Base-by-base conservation (phyloP, 1,140 invertebrate genomes). In the Drosophila teissieri region DNA sequence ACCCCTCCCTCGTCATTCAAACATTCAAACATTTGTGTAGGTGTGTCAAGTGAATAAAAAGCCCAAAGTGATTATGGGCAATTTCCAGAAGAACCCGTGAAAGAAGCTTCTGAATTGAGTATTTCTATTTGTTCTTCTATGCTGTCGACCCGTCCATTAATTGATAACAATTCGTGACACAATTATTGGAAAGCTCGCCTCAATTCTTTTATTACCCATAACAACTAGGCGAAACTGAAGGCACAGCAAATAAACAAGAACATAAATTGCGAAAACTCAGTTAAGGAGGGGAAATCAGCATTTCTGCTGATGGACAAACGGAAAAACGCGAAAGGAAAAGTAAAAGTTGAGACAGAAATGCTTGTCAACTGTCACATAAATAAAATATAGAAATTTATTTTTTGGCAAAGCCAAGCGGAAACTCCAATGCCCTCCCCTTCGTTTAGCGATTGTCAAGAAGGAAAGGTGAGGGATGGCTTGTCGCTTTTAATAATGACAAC, bases 401-500 rank as follows among this genome's bases (percentile, higher is more conserved):
- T 69, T 74, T 49, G 76, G 63, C 73, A 78, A 73, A 63, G 52
- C 31, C 72, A 67, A 40, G 45, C 70, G 34, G 11, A 54, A 39
- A 56, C 65, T 73, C 63, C 24, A 39, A 60, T 65, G 65, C 70
- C 46, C 58, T 39, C 45, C 64, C 48, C 42, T 39, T 24, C 56
- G 44, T 61, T 73, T 80, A 83, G 58, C 52, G 54, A 73, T 62
- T 69, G 34, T 24, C 11, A 34, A 52, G 8, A 22, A 19, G 17
- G 17, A 14, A 10, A 27, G 24, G 3, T 10, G 22, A 42, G 24
- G 37, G 39, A 40, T 36, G 24, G 31, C 34, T 79, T 81, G 65
- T 78, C 78, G 67, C 73, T 72, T 89, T 89, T 84, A 90, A 90
- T 89, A 89, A 89, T 89, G 84, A 89, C 84, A 80, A 75, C 84